Percentiles rank a stretch among this genome's conserved stretches.
Conservation (phyloP, 2,113 vertebrate species). For the Elaphurus davidianus region DNA sequence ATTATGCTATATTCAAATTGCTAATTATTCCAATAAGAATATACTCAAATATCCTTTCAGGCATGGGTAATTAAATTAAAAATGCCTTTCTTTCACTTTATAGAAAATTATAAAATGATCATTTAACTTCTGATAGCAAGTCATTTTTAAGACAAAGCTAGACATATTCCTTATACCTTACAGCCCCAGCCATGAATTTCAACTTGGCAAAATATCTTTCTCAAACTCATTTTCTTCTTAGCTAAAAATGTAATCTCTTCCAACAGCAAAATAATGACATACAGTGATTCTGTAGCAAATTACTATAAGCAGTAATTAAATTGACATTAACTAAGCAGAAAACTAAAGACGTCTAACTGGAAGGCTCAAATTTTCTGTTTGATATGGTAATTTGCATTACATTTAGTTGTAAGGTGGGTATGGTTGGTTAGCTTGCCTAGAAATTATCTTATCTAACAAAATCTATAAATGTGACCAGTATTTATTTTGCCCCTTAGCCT, state of each 20-base stretch:
- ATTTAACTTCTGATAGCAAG: slow-evolving; percentile 36
- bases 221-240: slow-evolving; percentile 19
- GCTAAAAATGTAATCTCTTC: background rate
- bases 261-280: background rate
- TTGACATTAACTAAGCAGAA: background rate
- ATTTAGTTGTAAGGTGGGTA: background rate
- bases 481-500: background rate
- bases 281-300: slow-evolving; percentile 22
- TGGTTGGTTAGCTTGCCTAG: background rate
- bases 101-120: slow-evolving; percentile 41
- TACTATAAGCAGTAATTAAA: background rate
- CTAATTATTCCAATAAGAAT: slow-evolving; percentile 38
- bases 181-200: slow-evolving; percentile 15
- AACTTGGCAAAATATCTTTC: slow-evolving; percentile 32
- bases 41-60: slow-evolving; percentile 31
- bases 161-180: background rate
- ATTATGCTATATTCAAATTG: background rate
- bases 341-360: background rate
- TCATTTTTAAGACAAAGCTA: slow-evolving; percentile 50
- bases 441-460: slow-evolving; percentile 27
- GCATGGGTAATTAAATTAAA: slow-evolving; percentile 30
- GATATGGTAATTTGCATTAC: background rate
- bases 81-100: slow-evolving; percentile 30
- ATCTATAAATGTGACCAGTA: background rate
- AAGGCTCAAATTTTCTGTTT: background rate